These are phyloP conservation scores for Hippocampus abdominalis DNA, from an alignment of 2,113 vertebrate species.

Conservation along the genomic window DNA sequence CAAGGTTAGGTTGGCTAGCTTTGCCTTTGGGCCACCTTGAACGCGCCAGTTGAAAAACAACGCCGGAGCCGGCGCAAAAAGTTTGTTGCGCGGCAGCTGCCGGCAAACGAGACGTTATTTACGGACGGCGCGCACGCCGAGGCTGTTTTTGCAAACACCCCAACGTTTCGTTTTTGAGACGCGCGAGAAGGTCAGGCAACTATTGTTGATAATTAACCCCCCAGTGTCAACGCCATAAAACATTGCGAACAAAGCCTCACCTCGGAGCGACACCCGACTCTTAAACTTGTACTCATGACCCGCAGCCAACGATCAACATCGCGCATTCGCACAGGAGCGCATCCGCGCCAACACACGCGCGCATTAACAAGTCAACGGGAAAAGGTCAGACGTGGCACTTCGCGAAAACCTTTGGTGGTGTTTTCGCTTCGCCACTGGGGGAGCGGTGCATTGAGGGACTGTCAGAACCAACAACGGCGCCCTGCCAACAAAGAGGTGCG, in stretches of 20 bases:
- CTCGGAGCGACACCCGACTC: constrained; percentile 31
- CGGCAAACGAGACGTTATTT: constrained; percentile 1
- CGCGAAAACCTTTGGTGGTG: constrained; percentile 44
- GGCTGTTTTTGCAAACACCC: constrained; percentile 17
- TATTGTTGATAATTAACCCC: constrained; percentile 60
- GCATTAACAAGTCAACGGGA: constrained; percentile 28
- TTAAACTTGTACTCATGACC: constrained; percentile 50
- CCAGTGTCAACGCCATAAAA: constrained; percentile 40
- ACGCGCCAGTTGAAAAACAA: not conserved
- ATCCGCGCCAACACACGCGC: not conserved
- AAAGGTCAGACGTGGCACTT: constrained; percentile 70
- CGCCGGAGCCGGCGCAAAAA: not conserved
- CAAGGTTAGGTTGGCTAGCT: not conserved
- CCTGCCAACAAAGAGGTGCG: constrained; percentile 54
- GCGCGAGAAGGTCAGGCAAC: constrained; percentile 56
- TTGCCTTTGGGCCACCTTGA: not conserved
- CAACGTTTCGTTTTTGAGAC: constrained; percentile 13
- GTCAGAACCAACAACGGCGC: constrained; percentile 58
- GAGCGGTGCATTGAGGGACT: constrained; percentile 60
- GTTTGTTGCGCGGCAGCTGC: not conserved
- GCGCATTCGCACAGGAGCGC: constrained; percentile 9
- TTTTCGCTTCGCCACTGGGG: constrained; percentile 51
- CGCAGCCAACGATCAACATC: constrained; percentile 32
- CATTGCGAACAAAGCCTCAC: constrained; percentile 27
- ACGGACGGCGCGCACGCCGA: not conserved